Base-by-base conservation (phyloP, 2,113 vertebrate genomes). In the Melanocharis versteri region DNA sequence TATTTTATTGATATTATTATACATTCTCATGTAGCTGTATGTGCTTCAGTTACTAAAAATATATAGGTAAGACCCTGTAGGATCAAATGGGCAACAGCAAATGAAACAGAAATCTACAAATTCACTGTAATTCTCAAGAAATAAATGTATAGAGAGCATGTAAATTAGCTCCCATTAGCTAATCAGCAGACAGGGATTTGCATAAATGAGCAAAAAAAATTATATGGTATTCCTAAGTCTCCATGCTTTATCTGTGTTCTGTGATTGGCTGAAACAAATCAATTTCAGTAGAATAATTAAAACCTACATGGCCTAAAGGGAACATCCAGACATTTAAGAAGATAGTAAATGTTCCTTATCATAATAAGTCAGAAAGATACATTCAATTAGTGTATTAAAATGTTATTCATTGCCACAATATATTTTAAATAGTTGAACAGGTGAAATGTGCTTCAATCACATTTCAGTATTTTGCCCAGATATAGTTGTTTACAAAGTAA, bases 281-380 rank as follows among this genome's bases (percentile, higher is more conserved):
- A 83, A 72, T 93, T 96, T 91, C 73, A 58, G 35, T 66, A 47
- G 53, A 93, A 96, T 96, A 97, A 97, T 96, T 94, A 95, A 96
- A 96, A 95, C 31, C 60, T 92, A 57, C 60, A 64, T 89, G 57
- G 61, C 62, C 85, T 95, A 95, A 87, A 95, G 89, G 69, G 81
- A 95, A 66, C 62, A 62, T 82, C 83, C 48, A 95, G 85, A 91
- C 72, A 90, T 90, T 88, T 95, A 87, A 94, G 75, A 85, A 94
- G 83, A 90, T 77, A 96, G 65, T 61, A 93, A 91, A 89, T 72
- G 61, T 83, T 96, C 40, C 76, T 96, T 90, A 95, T 82, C 53
- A 58, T 88, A 31, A 8, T 83, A 72, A 92, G 62, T 68, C 40
- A 92, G 28, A 92, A 96, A 95, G 96, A 95, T 86, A 37, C 23